Evolutionary conservation across 2,888 invertebrate species (phyloP), one percentile per base, ranked within the genome.

Genomic region (Drosophila borealis): DNA sequence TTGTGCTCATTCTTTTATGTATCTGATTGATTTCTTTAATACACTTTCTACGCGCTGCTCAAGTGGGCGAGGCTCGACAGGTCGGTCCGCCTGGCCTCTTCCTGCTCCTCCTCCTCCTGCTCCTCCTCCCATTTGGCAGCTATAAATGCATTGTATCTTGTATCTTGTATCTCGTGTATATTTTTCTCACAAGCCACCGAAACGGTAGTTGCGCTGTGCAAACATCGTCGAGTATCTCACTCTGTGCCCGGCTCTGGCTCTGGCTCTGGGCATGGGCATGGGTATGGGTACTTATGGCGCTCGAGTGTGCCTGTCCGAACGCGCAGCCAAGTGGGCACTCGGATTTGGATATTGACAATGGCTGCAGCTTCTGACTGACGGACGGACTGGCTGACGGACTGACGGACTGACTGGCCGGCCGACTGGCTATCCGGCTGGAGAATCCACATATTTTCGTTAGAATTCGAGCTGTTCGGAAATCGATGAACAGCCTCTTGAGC

Each of bases 181-280:
- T 80, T 85, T 87, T 88, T 87, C 83, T 87, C 88, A 88, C 88
- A 87, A 80, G 80, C 81, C 73, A 78, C 83, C 78, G 83, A 88
- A 88, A 87, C 86, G 88, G 86, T 87, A 87, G 86, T 87, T 87
- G 83, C 81, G 74, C 80, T 86, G 78, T 73, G 86, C 86, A 87
- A 87, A 87, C 88, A 88, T 54, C 73, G 63, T 88, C 64, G 74
- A 85, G 88, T 72, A 68, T 48, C 51, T 75, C 49, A 29, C 29
- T 29, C 29, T 29, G 29, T 2, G 25, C 17, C 29, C 34, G 34
- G 10, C 56, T 70, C 51, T 34, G 33, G 3, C 45, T 45, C 19
- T 17, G 3, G 29, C 14, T 13, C 55, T 48, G 37, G 17, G 55
- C 37, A 42, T 45, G 68, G 74, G 73, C 50, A 81, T 80, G 79